A percentile compares a stretch with the other conserved stretches of the same genome.
These are phyloP conservation scores for Chroicocephalus ridibundus DNA, from an alignment of 2,113 vertebrate species.

Conservation along the genomic window DNA sequence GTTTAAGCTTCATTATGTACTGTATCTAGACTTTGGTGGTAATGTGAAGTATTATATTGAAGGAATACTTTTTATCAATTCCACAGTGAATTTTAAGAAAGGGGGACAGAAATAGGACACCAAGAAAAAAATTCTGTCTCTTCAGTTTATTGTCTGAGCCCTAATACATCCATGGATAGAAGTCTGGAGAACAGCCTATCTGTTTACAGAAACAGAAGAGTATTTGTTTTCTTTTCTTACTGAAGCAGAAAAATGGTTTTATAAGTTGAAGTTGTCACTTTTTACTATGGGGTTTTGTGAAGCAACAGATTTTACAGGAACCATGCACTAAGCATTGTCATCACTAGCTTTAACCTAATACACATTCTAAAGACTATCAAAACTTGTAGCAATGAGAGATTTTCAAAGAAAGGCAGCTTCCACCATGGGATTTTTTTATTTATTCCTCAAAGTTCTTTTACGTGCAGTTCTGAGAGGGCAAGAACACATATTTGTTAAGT, in stretches of 20 bases:
- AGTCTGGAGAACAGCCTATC: background rate
- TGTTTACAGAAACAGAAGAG: background rate
- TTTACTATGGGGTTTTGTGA: background rate
- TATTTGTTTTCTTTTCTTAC: background rate
- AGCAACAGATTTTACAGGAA: background rate
- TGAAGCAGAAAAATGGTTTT: background rate
- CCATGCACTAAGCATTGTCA: accelerated
- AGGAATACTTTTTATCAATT: background rate
- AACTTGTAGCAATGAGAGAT: background rate
- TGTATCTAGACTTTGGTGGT: background rate
- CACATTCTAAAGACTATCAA: background rate
- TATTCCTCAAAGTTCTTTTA: background rate
- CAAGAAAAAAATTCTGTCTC: background rate
- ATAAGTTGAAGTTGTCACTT: accelerated
- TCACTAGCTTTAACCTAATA: background rate
- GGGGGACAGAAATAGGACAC: accelerated
- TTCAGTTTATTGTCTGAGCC: background rate
- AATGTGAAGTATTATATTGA: background rate
- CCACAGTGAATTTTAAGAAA: background rate
- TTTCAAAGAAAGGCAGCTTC: background rate
- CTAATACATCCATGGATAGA: background rate
- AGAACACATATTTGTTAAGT: background rate
- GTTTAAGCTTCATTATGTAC: background rate
- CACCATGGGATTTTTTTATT: background rate
- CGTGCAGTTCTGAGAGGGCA: background rate